Evolutionary conservation across 2,888 invertebrate genomes (phyloP), one percentile per base, ranked within the genome.

Genomic region (Stomorhina lunata): DNA sequence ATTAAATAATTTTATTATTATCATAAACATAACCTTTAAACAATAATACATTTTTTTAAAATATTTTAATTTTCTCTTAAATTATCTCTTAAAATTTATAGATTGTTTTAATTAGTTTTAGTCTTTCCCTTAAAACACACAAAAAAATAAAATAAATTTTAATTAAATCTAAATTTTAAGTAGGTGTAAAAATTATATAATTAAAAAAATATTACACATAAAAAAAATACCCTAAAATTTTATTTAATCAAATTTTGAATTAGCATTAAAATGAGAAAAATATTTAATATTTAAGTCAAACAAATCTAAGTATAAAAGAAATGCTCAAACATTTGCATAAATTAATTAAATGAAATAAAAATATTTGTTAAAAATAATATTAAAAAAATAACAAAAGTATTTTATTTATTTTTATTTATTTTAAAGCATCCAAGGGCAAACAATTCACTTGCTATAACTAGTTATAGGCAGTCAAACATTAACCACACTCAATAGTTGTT

Each of bases 301-400:
- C 43, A 59, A 73, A 48, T 72, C 48, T 79, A 75, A 32, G 40
- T 65, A 53, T 61, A 32, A 61, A 75, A 76, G 61, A 82, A 82
- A 82, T 82, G 82, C 82, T 82, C 82, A 82, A 69, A 80, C n/a
- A 80, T 72, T 80, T 82, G 79, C 79, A 79, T 79, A 76, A 80
- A 80, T 65, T 69, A 80, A 71, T 55, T 32, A 63, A 76, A 71
- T 69, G 5, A 76, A 71, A 73, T 73, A 81, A 84, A 83, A 65
- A 79, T 82, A 75, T 79, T 78, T 81, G 78, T 83, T 83, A 83
- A 81, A 81, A 72, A 81, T 78, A 83, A 71, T 76, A 55, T 48
- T 43, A 75, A 78, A 34, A 53, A 29, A 69, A 61, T 50, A 76
- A 45, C 15, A 69, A n/a, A 25, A 66, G 6, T 15, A 10, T 48